Conservation (phyloP, 2,888 invertebrate species). For the Drosophila nigricruria region DNA sequence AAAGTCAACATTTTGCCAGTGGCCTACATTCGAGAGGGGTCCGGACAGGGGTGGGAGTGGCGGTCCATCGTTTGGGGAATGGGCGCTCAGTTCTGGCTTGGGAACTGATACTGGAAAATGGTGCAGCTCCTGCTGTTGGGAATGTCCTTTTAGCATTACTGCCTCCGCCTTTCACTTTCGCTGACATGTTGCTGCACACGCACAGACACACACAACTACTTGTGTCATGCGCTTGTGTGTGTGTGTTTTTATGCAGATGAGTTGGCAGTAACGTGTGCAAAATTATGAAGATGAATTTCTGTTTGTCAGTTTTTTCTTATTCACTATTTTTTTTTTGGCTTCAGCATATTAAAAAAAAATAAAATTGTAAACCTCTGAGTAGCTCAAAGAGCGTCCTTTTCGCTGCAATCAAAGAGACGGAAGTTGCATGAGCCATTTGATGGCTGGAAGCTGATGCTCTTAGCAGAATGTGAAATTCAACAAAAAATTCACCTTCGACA, state of each 20-base stretch:
- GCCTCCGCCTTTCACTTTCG: conserved; percentile 72
- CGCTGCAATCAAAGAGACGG: conserved; percentile 13
- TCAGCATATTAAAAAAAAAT: conserved; percentile 8
- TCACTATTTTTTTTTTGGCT: conserved; percentile 28
- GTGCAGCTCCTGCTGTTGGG: conserved; percentile 19
- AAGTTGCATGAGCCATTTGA: background rate
- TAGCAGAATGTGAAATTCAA: background rate
- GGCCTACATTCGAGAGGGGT: conserved; percentile 66
- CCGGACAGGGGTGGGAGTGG: conserved; percentile 3
- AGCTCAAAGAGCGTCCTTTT: conserved; percentile 51
- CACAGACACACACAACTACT: conserved; percentile 23
- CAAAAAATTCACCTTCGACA: background rate
- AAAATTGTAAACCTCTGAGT: conserved; percentile 19
- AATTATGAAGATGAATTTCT: conserved; percentile 78
- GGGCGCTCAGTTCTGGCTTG: conserved; percentile 10
- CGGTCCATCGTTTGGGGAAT: background rate
- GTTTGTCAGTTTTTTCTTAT: conserved; percentile 30
- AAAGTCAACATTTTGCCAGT: conserved; percentile 80
- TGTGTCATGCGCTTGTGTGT: conserved; percentile 25
- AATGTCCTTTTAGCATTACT: conserved; percentile 42
- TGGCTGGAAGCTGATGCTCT: background rate
- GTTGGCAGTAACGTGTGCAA: conserved; percentile 73
- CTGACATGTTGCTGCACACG: conserved; percentile 61
- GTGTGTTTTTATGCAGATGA: conserved; percentile 66
- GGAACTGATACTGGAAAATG: conserved; percentile 24